Evolutionary conservation across 2,113 vertebrate species (phyloP), one percentile per base, ranked within the genome.

Genomic region (Pseudorasbora parva): DNA sequence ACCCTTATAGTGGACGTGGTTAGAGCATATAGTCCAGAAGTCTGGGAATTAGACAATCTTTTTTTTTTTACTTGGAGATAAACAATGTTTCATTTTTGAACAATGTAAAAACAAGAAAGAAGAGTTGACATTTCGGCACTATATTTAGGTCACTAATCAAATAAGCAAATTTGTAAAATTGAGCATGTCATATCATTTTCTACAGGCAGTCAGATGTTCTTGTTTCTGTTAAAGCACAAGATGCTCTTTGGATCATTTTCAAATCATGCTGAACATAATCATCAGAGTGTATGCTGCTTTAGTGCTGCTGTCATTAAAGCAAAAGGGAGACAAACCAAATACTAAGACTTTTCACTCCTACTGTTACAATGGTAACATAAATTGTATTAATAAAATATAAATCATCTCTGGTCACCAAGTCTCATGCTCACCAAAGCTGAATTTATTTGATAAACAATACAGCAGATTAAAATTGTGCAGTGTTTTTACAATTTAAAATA

Each of bases 151-250:
- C 69, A 10, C 0, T 47, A 72, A 72, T 72, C 69, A 45, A 72
- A 72, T 72, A 72, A 72, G 11, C 11, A 23, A 4, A 72, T 72
- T 72, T 47, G 69, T 47, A 8, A 6, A 72, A 72, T 72, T 72
- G 69, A 47, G 69, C 69, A 72, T 72, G 69, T 72, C 69, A 72
- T 47, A 72, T 47, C 69, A 11, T 72, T 71, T 71, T 72, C 21
- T 72, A 72, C 41, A 47, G 41, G 25, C 3, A n/a, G 69, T 72
- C 69, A 72, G n/a, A 72, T 72, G 69, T 72, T 72, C 41, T 45
- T 72, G 41, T 72, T 72, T 25, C 11, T 2, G 14, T 72, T 60
- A 21, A 72, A 12, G 69, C 69, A 47, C 68, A 72, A 45, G 12
- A 30, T 27, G n/a, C n/a, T 72, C 19, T 14, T 25, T 72, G 41